Conservation (phyloP, 2,888 invertebrate genomes). For the Lycaena phlaeas region DNA sequence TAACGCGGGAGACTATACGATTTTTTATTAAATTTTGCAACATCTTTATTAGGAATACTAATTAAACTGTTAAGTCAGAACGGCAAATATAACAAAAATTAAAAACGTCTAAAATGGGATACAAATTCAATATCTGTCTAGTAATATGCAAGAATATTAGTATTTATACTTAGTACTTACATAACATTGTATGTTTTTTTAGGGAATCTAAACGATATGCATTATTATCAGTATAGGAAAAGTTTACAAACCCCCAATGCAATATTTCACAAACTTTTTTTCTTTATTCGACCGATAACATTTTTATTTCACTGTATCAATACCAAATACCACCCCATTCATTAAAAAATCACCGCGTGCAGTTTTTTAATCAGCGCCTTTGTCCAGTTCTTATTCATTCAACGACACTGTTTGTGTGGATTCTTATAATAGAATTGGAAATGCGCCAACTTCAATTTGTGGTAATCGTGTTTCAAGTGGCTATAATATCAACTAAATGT, state of each 20-base stretch:
- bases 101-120: neutral
- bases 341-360: slow-evolving; percentile 18
- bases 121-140: no score
- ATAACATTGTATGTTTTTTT: no score
- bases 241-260: no score
- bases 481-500: slow-evolving; percentile 55
- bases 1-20: slow-evolving; percentile 18
- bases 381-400: slow-evolving; percentile 19
- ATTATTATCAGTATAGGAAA: no score
- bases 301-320: neutral
- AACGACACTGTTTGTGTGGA: slow-evolving; percentile 20
- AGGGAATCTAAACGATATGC: no score
- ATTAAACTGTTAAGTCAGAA: slow-evolving; percentile 9
- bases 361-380: slow-evolving; percentile 12
- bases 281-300: no score
- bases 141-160: no score
- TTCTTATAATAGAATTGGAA: slow-evolving; percentile 44
- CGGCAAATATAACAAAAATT: no score
- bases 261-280: no score
- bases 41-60: neutral
- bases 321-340: neutral
- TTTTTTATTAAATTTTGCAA: slow-evolving; percentile 14
- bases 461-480: slow-evolving; percentile 57
- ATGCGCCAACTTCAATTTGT: slow-evolving; percentile 50
- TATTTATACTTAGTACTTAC: no score